phyloP scores from a whole-genome alignment of 2,113 vertebrate genomes.

The Carettochelys insculpta region DNA sequence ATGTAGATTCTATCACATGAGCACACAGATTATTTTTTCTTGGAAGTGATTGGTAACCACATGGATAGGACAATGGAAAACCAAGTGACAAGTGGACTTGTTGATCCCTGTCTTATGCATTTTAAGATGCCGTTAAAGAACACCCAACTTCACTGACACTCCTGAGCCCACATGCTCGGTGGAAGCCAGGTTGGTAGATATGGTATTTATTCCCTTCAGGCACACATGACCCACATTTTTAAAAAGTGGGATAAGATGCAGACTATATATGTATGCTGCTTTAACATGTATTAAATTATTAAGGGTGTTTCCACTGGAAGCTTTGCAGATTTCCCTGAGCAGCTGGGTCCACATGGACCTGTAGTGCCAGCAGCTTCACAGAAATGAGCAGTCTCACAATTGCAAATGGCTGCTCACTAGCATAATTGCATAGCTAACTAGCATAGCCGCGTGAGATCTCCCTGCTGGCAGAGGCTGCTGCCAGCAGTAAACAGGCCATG shows the following conservation, averaged over 20 bases:
- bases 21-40: neutral
- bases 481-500: no score
- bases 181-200: neutral
- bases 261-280: neutral
- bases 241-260: neutral
- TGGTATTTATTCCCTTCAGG: neutral
- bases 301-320: neutral
- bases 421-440: no score
- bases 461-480: no score
- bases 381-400: no score
- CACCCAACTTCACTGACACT: neutral
- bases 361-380: no score
- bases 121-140: no score
- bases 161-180: neutral
- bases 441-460: no score
- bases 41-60: neutral
- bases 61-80: neutral
- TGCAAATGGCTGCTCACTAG: no score
- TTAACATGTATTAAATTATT: neutral
- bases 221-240: neutral
- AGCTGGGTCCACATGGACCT: no score
- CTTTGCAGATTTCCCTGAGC: neutral
- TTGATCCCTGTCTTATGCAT: neutral
- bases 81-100: neutral
- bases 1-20: neutral